phyloP scores from a whole-genome alignment of 1,140 invertebrate genomes.

The Cylas formicarius region DNA sequence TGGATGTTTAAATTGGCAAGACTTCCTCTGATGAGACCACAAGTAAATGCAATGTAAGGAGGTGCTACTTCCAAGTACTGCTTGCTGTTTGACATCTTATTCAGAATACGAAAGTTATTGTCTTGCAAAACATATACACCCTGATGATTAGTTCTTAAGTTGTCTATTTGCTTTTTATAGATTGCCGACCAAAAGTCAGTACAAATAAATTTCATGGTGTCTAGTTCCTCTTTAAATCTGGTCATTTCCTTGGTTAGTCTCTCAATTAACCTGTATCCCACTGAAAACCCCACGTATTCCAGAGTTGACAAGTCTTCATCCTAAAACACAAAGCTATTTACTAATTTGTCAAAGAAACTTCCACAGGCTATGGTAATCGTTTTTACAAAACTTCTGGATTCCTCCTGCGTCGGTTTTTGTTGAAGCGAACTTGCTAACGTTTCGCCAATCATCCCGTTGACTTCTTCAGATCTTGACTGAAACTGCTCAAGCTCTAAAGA shows the following conservation, averaged over 20 bases:
- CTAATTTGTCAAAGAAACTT: conserved; percentile 35
- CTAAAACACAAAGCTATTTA: conserved; percentile 40
- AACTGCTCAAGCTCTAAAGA: no score
- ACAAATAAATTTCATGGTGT: conserved; percentile 98
- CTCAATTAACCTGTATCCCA: conserved; percentile 89
- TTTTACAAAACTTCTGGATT: no score
- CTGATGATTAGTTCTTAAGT: conserved; percentile 96
- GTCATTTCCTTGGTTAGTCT: conserved; percentile 85
- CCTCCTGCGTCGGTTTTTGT: no score
- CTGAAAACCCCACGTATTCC: conserved; percentile 86
- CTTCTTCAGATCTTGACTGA: no score
- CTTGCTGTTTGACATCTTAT: conserved; percentile 77
- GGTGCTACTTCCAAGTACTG: conserved; percentile 90
- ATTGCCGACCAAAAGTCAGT: conserved; percentile 97
- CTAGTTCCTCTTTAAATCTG: conserved; percentile 94
- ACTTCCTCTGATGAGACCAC: conserved; percentile 90
- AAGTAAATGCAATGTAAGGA: conserved; percentile 91
- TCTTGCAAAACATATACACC: conserved; percentile 98
- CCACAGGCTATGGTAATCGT: no score
- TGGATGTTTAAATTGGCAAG: conserved; percentile 90
- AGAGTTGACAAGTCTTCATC: conserved; percentile 79
- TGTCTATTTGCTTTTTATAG: conserved; percentile 98
- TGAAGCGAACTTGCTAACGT: no score
- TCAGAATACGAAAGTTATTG: conserved; percentile 86
- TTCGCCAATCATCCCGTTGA: no score